Percentiles rank a stretch among this genome's conserved stretches.
Conservation (phyloP, 2,888 invertebrate species). For the Lobophora halterata region DNA sequence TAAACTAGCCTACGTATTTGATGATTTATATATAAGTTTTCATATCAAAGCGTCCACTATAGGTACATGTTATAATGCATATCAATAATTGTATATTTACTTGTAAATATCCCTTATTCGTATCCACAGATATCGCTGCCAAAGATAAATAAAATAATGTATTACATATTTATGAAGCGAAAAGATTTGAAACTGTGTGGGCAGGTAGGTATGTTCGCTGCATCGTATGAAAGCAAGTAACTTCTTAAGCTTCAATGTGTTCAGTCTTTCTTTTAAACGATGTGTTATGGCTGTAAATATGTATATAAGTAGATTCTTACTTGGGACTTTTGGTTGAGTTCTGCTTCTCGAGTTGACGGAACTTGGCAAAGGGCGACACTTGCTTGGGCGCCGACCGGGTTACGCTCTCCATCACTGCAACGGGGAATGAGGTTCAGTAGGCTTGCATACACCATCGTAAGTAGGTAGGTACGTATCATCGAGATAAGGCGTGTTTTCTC, state of each 20-base stretch:
- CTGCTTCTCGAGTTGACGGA: slow-evolving; percentile 94
- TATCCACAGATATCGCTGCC: slow-evolving; percentile 70
- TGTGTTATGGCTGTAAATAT: not conserved
- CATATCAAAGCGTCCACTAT: slow-evolving; percentile 61
- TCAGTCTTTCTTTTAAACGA: slow-evolving; percentile 1
- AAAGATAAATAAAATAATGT: slow-evolving; percentile 65
- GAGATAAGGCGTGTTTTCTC: slow-evolving; percentile 16
- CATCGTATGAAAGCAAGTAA: no score
- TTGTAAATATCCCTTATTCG: slow-evolving; percentile 66
- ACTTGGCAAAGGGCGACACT: slow-evolving; percentile 94
- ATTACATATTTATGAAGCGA: slow-evolving; percentile 55
- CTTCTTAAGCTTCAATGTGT: slow-evolving; percentile 17
- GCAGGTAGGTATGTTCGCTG: slow-evolving; percentile 14
- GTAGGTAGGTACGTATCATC: no score
- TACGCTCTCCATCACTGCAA: slow-evolving; percentile 80
- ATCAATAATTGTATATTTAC: slow-evolving; percentile 60
- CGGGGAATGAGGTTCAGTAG: not conserved
- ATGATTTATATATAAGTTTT: slow-evolving; percentile 25
- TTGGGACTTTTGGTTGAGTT: slow-evolving; percentile 89
- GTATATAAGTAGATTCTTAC: no score
- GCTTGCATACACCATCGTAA: no score
- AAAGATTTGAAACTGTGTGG: slow-evolving; percentile 35
- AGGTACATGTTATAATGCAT: slow-evolving; percentile 56
- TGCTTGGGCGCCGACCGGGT: slow-evolving; percentile 81
- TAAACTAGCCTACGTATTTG: slow-evolving; percentile 27